Conservation (phyloP, 2,888 invertebrate species). For the Polymixis flavicincta region DNA sequence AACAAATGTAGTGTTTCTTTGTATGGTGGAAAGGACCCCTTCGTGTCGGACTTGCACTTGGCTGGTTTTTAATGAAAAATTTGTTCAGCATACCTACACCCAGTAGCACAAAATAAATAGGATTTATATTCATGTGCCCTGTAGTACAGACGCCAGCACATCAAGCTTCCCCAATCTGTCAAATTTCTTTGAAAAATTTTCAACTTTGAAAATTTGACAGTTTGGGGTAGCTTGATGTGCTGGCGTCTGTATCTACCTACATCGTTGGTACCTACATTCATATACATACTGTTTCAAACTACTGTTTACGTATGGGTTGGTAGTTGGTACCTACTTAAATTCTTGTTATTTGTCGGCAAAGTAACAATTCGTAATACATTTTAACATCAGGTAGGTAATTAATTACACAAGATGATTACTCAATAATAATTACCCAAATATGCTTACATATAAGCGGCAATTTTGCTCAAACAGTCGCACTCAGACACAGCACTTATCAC, state of each 20-base stretch:
- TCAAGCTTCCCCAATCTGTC: too few relatives aligned
- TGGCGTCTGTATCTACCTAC: too few relatives aligned
- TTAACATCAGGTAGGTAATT: not conserved
- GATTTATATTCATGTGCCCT: too few relatives aligned
- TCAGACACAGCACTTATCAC: constrained; percentile 56
- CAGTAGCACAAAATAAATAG: too few relatives aligned
- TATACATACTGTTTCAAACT: not conserved
- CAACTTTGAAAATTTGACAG: too few relatives aligned
- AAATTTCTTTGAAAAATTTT: too few relatives aligned
- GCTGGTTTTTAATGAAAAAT: not conserved
- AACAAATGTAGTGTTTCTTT: too few relatives aligned
- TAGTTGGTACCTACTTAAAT: not conserved
- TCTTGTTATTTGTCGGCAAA: not conserved
- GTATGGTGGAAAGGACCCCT: too few relatives aligned
- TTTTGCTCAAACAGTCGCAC: constrained; percentile 32
- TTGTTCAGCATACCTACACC: not conserved
- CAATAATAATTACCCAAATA: constrained; percentile 28
- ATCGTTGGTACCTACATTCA: not conserved
- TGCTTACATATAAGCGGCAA: constrained; percentile 16
- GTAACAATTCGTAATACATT: not conserved
- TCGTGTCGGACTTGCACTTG: too few relatives aligned
- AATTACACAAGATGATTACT: constrained; percentile 33
- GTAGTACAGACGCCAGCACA: too few relatives aligned
- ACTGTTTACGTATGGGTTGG: not conserved
- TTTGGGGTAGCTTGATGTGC: too few relatives aligned